Evolutionary conservation across 2,113 vertebrate species (phyloP), one percentile per base, ranked within the genome.

Genomic region (Panthera leo): DNA sequence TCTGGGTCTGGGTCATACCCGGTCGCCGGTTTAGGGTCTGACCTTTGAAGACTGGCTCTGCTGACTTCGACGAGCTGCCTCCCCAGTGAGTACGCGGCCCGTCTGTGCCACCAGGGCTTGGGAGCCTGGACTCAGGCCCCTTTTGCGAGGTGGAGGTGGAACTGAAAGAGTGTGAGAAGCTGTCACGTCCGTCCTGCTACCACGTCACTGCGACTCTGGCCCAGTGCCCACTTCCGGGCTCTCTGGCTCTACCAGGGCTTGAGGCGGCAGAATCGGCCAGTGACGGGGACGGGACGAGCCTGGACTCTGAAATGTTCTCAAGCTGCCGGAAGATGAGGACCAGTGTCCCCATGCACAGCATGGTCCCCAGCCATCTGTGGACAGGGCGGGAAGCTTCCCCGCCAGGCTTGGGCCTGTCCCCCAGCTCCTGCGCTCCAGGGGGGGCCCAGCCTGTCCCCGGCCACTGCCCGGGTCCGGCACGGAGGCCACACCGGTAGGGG

Each of bases 141-240:
- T 29, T 73, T 36, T 3, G 2, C 7, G 7, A 9, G 73, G 42
- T 0, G 39, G 14, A 2, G 7, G 14, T 29, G 7, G 13, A 5
- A 2, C 42, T 25, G 36, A 42, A 25, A 42, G 70, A 21, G 21
- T 21, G 12, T 12, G 2, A 25, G 71, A 42, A 23, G 23, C 36
- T 6, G 70, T 73, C 21, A 14, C 36, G 0, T 73, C 13, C 5
- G 36, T 42, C 71, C 36, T 42, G 71, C 71, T 14, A 0, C 36
- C 71, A 42, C 11, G 6, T 25, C 11, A 5, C 5, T 39, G 71
- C 1, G 21, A 48, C 42, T 48, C 42, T 7, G 42, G 42, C 75
- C 16, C 75, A 29, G 11, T 27, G 42, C 31, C 14, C 3, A 16
- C 7, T 76, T 29, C 7, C 13, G 14, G 73, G 75, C 14, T 76